Conservation (phyloP, 2,797 vertebrate species). For the Ctenopoma multispine region DNA sequence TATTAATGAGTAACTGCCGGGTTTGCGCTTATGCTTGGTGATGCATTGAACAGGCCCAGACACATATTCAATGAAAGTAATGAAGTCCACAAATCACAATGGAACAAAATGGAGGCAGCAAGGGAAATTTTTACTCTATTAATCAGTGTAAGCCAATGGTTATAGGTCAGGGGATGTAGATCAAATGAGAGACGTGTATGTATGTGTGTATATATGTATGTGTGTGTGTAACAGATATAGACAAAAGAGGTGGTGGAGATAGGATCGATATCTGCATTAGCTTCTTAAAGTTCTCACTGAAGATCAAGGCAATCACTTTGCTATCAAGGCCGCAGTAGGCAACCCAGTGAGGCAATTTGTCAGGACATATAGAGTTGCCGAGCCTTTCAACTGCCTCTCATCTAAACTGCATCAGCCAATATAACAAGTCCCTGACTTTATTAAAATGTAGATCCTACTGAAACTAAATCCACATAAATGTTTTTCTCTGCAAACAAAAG, state of each 20-base stretch:
- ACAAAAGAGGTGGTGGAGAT: conserved; percentile 27
- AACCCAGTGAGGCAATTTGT: conserved; percentile 57
- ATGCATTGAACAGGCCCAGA: conserved; percentile 38
- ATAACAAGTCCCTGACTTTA: conserved; percentile 30
- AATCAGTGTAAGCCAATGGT: conserved; percentile 67
- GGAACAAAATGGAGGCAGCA: conserved; percentile 35
- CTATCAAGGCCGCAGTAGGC: conserved; percentile 29
- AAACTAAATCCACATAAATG: conserved; percentile 44
- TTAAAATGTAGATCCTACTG: conserved; percentile 34
- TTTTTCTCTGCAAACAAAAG: background rate
- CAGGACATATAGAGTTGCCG: conserved; percentile 57
- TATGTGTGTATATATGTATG: conserved; percentile 21
- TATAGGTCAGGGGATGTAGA: conserved; percentile 54
- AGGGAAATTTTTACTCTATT: conserved; percentile 56
- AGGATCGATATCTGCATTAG: conserved; percentile 69
- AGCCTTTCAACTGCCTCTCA: conserved; percentile 56
- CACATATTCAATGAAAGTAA: conserved; percentile 47
- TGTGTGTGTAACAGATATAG: conserved; percentile 18
- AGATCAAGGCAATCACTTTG: conserved; percentile 63
- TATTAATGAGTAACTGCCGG: conserved; percentile 78
- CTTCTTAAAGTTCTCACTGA: conserved; percentile 60
- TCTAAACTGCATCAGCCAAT: conserved; percentile 48
- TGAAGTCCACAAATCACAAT: conserved; percentile 41
- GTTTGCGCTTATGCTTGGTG: conserved; percentile 50
- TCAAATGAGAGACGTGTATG: conserved; percentile 35